Evolutionary conservation across 2,888 invertebrate species (phyloP).

Genomic region (Hyposoter didymator): DNA sequence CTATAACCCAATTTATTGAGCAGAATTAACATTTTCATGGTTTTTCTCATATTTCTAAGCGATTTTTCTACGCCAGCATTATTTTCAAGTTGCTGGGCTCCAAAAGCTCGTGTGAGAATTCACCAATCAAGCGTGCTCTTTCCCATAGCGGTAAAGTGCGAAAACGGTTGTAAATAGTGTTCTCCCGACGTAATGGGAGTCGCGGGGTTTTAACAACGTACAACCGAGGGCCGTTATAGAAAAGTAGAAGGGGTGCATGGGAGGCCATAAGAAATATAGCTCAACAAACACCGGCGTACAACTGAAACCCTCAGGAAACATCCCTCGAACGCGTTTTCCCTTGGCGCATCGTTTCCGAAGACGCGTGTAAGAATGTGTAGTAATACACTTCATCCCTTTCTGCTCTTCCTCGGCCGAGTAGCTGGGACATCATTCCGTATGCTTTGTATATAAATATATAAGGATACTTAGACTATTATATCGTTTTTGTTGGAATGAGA

Average conservation of each 20-base stretch:
- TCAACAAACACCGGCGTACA: slow-evolving; percentile 34
- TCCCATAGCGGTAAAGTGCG: slow-evolving; percentile 79
- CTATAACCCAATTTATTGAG: slow-evolving; percentile 25
- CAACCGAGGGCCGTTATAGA: slow-evolving; percentile 72
- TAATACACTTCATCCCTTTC: slow-evolving; percentile 80
- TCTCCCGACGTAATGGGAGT: slow-evolving; percentile 79
- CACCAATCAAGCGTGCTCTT: slow-evolving; percentile 68
- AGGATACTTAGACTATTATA: background rate
- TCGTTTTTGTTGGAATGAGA: slow-evolving; percentile 44
- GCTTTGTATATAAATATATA: slow-evolving; percentile 4
- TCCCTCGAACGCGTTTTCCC: slow-evolving; percentile 65
- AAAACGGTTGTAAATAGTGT: slow-evolving; percentile 82
- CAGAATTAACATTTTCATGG: background rate
- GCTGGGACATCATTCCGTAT: slow-evolving; percentile 34
- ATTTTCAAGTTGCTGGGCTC: background rate
- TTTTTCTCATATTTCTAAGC: slow-evolving; percentile 1
- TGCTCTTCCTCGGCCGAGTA: slow-evolving; percentile 8
- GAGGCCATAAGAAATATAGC: slow-evolving; percentile 42
- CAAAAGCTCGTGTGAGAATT: slow-evolving; percentile 46
- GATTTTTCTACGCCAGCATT: background rate
- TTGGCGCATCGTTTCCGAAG: slow-evolving; percentile 60
- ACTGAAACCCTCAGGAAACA: slow-evolving; percentile 65
- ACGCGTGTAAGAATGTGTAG: slow-evolving; percentile 81
- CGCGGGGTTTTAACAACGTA: slow-evolving; percentile 79
- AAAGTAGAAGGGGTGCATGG: slow-evolving; percentile 51